Base-by-base conservation (phyloP, 2,888 invertebrate species). In the Lasioglossum pauxillum region DNA sequence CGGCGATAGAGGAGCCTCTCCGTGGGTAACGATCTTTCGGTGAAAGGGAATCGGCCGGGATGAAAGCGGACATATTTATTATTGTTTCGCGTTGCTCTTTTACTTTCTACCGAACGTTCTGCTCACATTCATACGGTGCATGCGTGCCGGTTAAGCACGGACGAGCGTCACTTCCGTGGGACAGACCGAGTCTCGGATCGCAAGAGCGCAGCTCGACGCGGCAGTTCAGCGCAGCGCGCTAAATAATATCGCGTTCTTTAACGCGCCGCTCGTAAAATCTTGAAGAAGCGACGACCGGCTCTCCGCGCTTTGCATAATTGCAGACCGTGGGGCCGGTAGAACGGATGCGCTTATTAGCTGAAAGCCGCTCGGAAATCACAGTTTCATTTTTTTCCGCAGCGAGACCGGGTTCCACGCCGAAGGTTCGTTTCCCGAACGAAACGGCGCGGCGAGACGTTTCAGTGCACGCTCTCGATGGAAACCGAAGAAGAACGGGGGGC, bases 401-500 rank as follows among this genome's bases (percentile, higher is more conserved):
- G 79, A 64, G 64, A 64, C 72, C 10, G 82, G 84, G 83, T 83
- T 88, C 79, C 88, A 74, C 79, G 84, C 80, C 82, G 41, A 75
- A 75, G 75, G 82, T 80, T 88, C 84, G 85, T 85, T 89, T 87
- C 72, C 77, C 89, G 84, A 83, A 82, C 86, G 67, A 57, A 57
- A 57, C 57, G 57, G 57, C n/a, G 31, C 27, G 31, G 16, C 64
- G 64, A 57, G 57, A 57, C 57, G 57, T 57, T 57, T 57, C 57
- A 19, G 86, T 83, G 74, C 73, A 67, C 60, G 71, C 35, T 57
- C 57, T n/a, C 89, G 89, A 85, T 92, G 92, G 93, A 93, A 93
- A 94, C 92, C 90, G 90, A 93, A 93, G 93, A 92, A 90, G 91
- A 67, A 41, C 44, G 64, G 27, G 35, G 82, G 80, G 86, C 64